phyloP scores from a whole-genome alignment of 2,888 invertebrate species.

The Netelia virgata region DNA sequence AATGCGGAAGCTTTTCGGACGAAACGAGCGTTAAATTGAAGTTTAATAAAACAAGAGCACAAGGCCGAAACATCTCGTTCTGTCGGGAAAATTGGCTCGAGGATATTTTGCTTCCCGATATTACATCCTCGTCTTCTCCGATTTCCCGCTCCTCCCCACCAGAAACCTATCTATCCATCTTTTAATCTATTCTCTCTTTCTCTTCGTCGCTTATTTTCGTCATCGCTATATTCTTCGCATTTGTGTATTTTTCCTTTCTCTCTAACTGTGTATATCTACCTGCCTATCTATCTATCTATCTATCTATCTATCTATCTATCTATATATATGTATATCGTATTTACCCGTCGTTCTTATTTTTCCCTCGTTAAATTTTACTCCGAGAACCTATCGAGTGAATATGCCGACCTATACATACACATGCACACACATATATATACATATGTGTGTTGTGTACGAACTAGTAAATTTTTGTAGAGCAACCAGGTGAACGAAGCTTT shows the following conservation, averaged over 20 bases:
- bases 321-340: slow-evolving; percentile 35
- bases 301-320: slow-evolving; percentile 43
- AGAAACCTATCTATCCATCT: slow-evolving; percentile 16
- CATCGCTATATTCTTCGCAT: slow-evolving; percentile 18
- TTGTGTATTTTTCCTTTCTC: slow-evolving; percentile 9
- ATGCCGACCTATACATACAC: not conserved
- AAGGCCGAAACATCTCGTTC: not conserved
- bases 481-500: slow-evolving; percentile 48
- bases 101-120: slow-evolving; percentile 28
- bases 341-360: slow-evolving; percentile 37
- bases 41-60: not conserved
- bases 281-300: not conserved
- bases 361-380: slow-evolving; percentile 18
- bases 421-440: no score
- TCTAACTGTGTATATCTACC: slow-evolving; percentile 22
- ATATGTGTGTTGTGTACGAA: not conserved
- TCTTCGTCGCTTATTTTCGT: not conserved
- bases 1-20: slow-evolving; percentile 4
- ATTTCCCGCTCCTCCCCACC: slow-evolving; percentile 21
- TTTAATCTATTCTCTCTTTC: slow-evolving; percentile 20
- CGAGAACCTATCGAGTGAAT: slow-evolving; percentile 22
- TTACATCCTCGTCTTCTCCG: slow-evolving; percentile 39
- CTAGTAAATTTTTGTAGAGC: slow-evolving; percentile 45
- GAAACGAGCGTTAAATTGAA: slow-evolving; percentile 20
- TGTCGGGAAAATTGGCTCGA: slow-evolving; percentile 8